phyloP scores from a whole-genome alignment of 2,888 invertebrate species.

The Tetrapedia diversipes region DNA sequence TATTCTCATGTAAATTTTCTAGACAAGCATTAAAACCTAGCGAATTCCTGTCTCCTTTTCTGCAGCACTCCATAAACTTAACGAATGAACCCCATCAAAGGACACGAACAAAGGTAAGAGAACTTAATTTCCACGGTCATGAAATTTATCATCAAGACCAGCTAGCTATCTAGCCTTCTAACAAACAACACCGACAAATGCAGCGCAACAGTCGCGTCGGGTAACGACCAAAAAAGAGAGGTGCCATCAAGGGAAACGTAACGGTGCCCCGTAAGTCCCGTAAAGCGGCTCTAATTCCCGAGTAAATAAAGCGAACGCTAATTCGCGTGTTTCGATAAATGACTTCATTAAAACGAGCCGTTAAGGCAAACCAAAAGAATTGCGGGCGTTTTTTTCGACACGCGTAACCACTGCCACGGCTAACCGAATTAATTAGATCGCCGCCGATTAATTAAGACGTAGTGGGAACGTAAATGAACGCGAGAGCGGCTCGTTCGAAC shows the following conservation, averaged over 20 bases:
- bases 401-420: conserved; percentile 9
- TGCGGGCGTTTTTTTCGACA: neutral
- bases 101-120: neutral
- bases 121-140: neutral
- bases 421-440: conserved; percentile 40
- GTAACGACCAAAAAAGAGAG: neutral
- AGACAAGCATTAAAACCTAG: too few relatives aligned
- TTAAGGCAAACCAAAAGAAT: too few relatives aligned
- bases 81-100: too few relatives aligned
- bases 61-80: too few relatives aligned
- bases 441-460: conserved; percentile 26
- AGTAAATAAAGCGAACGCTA: conserved; percentile 5
- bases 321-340: conserved; percentile 29
- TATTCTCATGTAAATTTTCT: too few relatives aligned
- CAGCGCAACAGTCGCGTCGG: neutral
- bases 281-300: conserved; percentile 1
- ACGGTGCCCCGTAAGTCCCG: neutral
- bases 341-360: conserved; percentile 45
- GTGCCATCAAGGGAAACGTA: neutral
- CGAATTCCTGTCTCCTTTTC: too few relatives aligned
- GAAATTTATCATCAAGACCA: too few relatives aligned
- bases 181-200: neutral
- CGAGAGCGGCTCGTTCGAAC: neutral
- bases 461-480: neutral
- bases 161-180: too few relatives aligned